Conservation (phyloP, 2,113 vertebrate species). For the Gobius niger region DNA sequence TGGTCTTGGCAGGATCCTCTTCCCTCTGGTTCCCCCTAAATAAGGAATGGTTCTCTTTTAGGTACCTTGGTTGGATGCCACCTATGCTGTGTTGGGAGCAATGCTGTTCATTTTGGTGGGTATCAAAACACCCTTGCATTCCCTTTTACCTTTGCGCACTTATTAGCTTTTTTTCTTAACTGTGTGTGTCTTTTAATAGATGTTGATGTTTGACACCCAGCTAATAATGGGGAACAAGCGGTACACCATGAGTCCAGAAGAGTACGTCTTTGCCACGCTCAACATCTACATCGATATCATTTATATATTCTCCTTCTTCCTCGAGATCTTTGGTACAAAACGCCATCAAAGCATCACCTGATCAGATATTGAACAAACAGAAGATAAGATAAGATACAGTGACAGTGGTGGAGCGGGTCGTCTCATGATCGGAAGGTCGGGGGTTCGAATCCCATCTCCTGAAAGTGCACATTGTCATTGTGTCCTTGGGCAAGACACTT, state of each 20-base stretch:
- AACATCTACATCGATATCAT: constrained; percentile 92
- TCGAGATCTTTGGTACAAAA: constrained; percentile 88
- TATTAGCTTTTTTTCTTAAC: background rate
- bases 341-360: constrained; percentile 71
- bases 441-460: too few relatives aligned
- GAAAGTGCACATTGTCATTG: too few relatives aligned
- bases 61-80: constrained; percentile 87
- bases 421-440: too few relatives aligned
- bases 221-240: constrained; percentile 89
- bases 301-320: constrained; percentile 93
- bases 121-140: background rate
- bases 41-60: constrained; percentile 46
- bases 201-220: constrained; percentile 93
- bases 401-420: too few relatives aligned
- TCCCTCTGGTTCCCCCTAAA: background rate
- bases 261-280: constrained; percentile 94
- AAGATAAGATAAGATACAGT: background rate
- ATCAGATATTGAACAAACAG: background rate
- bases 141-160: background rate
- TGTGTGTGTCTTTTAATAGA: constrained; percentile 70
- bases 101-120: constrained; percentile 90
- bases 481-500: too few relatives aligned
- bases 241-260: constrained; percentile 87
- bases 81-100: constrained; percentile 85
- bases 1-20: too few relatives aligned